These are phyloP conservation scores for Pempheris klunzingeri DNA, from an alignment of 2,797 vertebrate species.

Conservation along the genomic window DNA sequence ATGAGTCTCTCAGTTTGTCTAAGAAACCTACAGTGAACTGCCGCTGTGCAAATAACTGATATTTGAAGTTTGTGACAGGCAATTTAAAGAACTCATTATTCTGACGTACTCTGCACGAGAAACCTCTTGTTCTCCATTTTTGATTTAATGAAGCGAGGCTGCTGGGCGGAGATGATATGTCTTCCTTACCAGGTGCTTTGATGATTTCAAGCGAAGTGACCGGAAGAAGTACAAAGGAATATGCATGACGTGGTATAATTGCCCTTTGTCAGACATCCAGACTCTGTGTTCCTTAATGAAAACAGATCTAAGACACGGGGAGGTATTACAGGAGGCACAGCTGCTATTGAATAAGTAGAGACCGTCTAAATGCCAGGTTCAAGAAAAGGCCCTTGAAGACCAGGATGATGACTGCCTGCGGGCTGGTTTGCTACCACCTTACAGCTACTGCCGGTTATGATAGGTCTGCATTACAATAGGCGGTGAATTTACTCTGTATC, in stretches of 20 bases:
- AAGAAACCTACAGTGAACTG: slow-evolving; percentile 47
- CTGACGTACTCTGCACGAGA: slow-evolving; percentile 55
- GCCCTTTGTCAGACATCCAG: slow-evolving; percentile 46
- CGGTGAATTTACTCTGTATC: not conserved
- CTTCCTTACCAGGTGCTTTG: slow-evolving; percentile 58
- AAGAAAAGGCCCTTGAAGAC: not conserved
- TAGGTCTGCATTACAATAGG: not conserved
- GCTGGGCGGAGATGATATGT: slow-evolving; percentile 39
- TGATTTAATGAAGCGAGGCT: slow-evolving; percentile 56
- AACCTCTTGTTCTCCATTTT: slow-evolving; percentile 60
- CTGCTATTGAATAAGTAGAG: not conserved
- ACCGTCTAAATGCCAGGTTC: slow-evolving; percentile 33
- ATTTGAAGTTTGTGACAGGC: slow-evolving; percentile 56
- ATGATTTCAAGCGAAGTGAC: slow-evolving; percentile 62
- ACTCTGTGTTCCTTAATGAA: slow-evolving; percentile 29
- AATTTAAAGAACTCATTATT: slow-evolving; percentile 71
- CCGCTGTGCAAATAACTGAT: slow-evolving; percentile 48
- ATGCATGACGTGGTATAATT: slow-evolving; percentile 38
- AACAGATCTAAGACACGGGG: slow-evolving; percentile 15
- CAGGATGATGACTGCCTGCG: not conserved
- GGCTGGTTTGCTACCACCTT: not conserved
- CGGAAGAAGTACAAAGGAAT: slow-evolving; percentile 43
- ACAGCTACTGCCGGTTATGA: not conserved
- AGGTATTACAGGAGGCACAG: slow-evolving; percentile 7
- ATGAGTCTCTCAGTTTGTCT: slow-evolving; percentile 54